Percentiles rank a stretch among this genome's conserved stretches.
Conservation (phyloP, 2,113 vertebrate species). For the Clarias macrocephalus region DNA sequence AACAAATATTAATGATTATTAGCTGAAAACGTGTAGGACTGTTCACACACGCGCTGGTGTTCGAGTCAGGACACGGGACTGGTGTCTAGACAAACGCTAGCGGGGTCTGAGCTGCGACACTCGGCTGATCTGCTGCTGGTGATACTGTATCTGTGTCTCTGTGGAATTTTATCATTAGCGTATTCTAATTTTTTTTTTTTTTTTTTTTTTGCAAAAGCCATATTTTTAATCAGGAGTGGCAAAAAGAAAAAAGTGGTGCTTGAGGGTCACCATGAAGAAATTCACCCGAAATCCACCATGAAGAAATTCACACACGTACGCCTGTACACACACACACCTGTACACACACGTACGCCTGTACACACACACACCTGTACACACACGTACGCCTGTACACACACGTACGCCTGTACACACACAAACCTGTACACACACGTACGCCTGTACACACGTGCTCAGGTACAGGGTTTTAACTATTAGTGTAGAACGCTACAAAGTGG, state of each 20-base stretch:
- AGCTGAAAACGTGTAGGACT: background rate
- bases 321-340: no score
- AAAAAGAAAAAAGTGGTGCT: conserved; percentile 53
- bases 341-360: no score
- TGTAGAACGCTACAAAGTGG: background rate
- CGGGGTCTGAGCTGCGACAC: conserved; percentile 58
- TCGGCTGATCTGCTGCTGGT: conserved; percentile 61
- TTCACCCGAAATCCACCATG: no score
- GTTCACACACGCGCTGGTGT: conserved; percentile 24
- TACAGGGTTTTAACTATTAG: background rate
- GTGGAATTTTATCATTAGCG: conserved; percentile 34
- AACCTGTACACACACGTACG: no score
- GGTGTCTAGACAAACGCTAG: conserved; percentile 44
- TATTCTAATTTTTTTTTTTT: conserved; percentile 9
- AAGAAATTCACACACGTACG: no score
- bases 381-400: no score
- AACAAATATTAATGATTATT: conserved; percentile 1
- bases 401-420: no score
- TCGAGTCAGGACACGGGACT: conserved; percentile 20
- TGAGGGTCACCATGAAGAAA: conserved; percentile 21
- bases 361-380: no score
- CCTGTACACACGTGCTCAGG: no score
- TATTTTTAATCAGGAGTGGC: conserved; percentile 56
- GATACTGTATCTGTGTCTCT: conserved; percentile 36
- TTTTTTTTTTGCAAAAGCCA: conserved; percentile 42